Evolutionary conservation across 1,140 invertebrate genomes (phyloP).

Genomic region (Eufriesea mexicana): DNA sequence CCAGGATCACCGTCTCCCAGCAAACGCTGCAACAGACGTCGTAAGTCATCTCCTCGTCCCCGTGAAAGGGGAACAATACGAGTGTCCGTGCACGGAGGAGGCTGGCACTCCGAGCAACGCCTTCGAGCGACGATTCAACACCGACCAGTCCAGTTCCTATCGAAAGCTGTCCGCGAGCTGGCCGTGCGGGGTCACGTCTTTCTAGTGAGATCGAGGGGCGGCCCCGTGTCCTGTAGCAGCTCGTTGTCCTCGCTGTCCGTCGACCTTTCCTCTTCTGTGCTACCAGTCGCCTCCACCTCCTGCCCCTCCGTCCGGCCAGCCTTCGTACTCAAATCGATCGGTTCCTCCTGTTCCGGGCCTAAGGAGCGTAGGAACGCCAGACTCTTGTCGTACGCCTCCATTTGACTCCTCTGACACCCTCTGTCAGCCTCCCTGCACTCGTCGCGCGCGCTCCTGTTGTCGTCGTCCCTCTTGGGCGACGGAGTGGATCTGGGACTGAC

Average conservation of each 20-base stretch:
- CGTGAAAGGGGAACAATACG: constrained; percentile 16
- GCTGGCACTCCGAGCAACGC: constrained; percentile 7
- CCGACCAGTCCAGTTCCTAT: constrained; percentile 42
- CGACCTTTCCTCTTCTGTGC: constrained; percentile 66
- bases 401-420: constrained; percentile 27
- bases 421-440: constrained; percentile 3
- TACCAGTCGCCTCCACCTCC: constrained; percentile 46
- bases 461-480: constrained; percentile 70
- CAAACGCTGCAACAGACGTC: background rate
- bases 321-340: constrained; percentile 90
- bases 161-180: constrained; percentile 36
- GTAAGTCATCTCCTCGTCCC: constrained; percentile 1
- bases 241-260: constrained; percentile 78
- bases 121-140: constrained; percentile 18
- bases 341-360: constrained; percentile 85
- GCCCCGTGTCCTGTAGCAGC: constrained; percentile 73
- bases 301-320: constrained; percentile 82
- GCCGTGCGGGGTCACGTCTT: constrained; percentile 79
- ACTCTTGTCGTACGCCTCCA: constrained; percentile 72
- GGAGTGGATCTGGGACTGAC: constrained; percentile 75
- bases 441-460: constrained; percentile 28
- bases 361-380: constrained; percentile 76
- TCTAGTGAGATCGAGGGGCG: constrained; percentile 87
- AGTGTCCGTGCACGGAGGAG: background rate
- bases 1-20: background rate